Base-by-base conservation (phyloP, 2,797 vertebrate species). In the Semotilus atromaculatus region DNA sequence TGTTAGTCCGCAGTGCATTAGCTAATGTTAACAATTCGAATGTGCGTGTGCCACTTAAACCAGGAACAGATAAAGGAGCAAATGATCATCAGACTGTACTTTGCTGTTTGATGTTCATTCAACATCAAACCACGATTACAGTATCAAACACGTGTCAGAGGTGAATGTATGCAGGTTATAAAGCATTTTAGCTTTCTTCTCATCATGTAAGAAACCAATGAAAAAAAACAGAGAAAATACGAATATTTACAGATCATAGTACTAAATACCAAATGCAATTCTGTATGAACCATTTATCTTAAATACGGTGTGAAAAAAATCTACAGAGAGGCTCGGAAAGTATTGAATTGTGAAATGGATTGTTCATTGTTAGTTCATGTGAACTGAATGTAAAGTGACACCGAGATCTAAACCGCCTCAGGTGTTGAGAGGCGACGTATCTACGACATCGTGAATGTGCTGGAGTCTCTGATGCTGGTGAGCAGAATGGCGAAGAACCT, bases 391-490 rank as follows among this genome's bases (percentile, higher is more conserved):
- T 62, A 62, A 62, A 62, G 60, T 64, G 10, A 58, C 55, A 58
- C 48, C 2, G 4, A 58, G 55, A 58, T n/a, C 23, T 58, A 58
- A 31, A 64, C 26, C 14, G 13, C 29, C 3, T 53, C 36, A 99
- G 98, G 92, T 7, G 97, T 99, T 36, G 97, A 99, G 82, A 97
- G 97, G 0, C 92, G 98, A 3, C 97, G 98, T 23, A 99, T 99
- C 88, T 99, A 99, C 0, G 97, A 99, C 85, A 99, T 99, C 13
- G 97, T 99, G 94, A 99, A 99, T 0, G 98, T 99, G n/a, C 93
- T 99, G 7, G 98, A 99, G 94, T 99, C 98, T 86, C 95, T 99
- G 38, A 96, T 98, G 90, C 98, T 99, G 97, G 97, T 99, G 88
- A 99, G 97, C 93, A 96, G 97, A 68, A 95, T 97, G 0, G 98